Conservation (phyloP, 2,113 vertebrate genomes). For the Halcyon senegalensis region DNA sequence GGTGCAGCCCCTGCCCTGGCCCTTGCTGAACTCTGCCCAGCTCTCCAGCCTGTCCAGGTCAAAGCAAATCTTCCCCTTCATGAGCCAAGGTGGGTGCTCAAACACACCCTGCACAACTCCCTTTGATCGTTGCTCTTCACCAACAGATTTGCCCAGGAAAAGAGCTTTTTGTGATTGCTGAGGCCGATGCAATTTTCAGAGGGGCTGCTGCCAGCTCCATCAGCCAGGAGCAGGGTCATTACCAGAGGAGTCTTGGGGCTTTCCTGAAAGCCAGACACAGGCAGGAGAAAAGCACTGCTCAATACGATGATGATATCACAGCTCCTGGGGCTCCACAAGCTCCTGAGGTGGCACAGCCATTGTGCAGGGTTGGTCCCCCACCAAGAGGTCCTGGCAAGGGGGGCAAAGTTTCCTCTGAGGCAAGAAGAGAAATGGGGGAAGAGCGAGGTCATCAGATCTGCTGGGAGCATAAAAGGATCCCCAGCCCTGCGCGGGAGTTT, state of each 20-base stretch:
- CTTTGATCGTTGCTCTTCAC: accelerated
- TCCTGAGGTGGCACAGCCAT: accelerated
- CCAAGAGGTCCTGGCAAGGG: accelerated
- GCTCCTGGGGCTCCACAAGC: neutral
- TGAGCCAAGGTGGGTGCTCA: neutral
- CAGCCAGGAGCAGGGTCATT: accelerated
- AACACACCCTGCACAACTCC: accelerated
- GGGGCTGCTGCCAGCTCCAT: accelerated
- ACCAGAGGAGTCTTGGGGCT: accelerated
- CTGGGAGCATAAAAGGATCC: accelerated
- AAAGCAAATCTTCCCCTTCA: neutral
- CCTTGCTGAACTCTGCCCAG: neutral
- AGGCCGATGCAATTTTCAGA: accelerated
- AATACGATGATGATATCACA: neutral
- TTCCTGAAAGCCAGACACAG: accelerated
- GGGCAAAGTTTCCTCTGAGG: accelerated
- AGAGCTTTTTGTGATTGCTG: accelerated
- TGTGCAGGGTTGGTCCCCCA: accelerated
- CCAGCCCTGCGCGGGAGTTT: neutral
- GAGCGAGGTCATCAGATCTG: neutral
- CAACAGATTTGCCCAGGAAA: accelerated
- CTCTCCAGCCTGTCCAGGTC: neutral
- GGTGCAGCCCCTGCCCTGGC: neutral
- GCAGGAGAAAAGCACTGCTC: accelerated
- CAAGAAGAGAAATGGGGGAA: neutral